Evolutionary conservation across 2,113 vertebrate genomes (phyloP), one percentile per base, ranked within the genome.

Genomic region (Siniperca knerii): DNA sequence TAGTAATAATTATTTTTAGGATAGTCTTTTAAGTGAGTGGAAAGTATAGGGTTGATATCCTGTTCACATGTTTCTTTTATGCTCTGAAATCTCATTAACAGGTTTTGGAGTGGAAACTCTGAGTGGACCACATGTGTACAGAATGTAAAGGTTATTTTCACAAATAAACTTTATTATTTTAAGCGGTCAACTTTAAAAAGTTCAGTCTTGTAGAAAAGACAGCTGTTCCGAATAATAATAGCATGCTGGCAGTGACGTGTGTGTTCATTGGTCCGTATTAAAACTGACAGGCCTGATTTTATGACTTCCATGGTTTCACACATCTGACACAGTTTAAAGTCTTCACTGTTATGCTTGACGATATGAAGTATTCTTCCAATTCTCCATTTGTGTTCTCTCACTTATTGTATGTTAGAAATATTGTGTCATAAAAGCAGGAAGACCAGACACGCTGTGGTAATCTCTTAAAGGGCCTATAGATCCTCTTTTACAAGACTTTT

Each of bases 291-390:
- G 64, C 13, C 40, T n/a, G 61, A 15, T 68, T 87, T 86, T 69
- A 76, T 23, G 58, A 58, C 52, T 89, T 79, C 77, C 72, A 73
- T 76, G 35, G 76, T 75, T 78, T 75, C 58, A 72, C 71, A 81
- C 73, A 85, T 87, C 77, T 90, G 86, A 90, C 82, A 66, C 35
- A 70, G 83, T 68, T 90, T 90, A 87, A 86, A 70, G 68, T 60
- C 29, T 70, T 79, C 66, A 21, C 11, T 70, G 55, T 81, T 55
- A n/a, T 42, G 62, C 72, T 81, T 6, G 10, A 48, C 64, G 65
- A 69, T 75, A 29, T 62, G 6, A 77, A 76, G 89, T 52, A 76
- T 67, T 73, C 23, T 44, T 58, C 33, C 46, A 52, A 8, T 85
- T 70, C 23, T 79, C 54, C 68, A 60, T 42, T 55, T 33, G 29